These are phyloP conservation scores for Megaleporinus macrocephalus DNA, from an alignment of 2,113 vertebrate species.

Conservation along the genomic window DNA sequence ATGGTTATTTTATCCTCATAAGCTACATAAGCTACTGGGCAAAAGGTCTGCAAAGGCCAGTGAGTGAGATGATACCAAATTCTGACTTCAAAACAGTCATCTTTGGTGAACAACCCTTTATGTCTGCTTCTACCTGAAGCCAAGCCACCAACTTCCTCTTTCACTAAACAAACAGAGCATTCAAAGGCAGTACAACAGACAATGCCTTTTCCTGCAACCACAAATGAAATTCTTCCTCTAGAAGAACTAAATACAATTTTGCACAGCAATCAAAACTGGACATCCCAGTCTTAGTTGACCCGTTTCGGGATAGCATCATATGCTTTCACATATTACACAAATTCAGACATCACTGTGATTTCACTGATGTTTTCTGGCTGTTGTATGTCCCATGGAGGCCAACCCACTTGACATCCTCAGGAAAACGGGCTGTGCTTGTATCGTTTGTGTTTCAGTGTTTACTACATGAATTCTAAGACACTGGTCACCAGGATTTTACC, in stretches of 20 bases:
- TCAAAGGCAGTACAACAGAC: slow-evolving; percentile 28
- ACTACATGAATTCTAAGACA: not conserved
- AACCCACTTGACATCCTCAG: not conserved
- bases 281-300: slow-evolving; percentile 46
- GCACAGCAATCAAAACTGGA: slow-evolving; percentile 60
- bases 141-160: slow-evolving; percentile 19
- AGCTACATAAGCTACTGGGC: not conserved
- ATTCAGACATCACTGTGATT: slow-evolving; percentile 3
- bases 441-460: not conserved
- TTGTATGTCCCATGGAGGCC: slow-evolving; percentile 3
- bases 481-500: slow-evolving; percentile 3
- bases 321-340: slow-evolving; percentile 24
- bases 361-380: not conserved
- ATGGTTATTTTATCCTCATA: not conserved
- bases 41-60: not conserved
- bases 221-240: slow-evolving; percentile 46
- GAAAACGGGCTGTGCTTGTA: not conserved
- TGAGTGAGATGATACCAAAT: not conserved
- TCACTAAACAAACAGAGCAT: slow-evolving; percentile 34
- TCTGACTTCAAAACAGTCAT: not conserved
- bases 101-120: not conserved
- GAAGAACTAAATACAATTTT: slow-evolving; percentile 61
- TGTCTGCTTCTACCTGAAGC: not conserved
- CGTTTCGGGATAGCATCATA: slow-evolving; percentile 40
- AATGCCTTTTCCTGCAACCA: slow-evolving; percentile 25